These are phyloP conservation scores for Chrysomela aeneicollis DNA, from an alignment of 2,888 invertebrate genomes.

Conservation along the genomic window DNA sequence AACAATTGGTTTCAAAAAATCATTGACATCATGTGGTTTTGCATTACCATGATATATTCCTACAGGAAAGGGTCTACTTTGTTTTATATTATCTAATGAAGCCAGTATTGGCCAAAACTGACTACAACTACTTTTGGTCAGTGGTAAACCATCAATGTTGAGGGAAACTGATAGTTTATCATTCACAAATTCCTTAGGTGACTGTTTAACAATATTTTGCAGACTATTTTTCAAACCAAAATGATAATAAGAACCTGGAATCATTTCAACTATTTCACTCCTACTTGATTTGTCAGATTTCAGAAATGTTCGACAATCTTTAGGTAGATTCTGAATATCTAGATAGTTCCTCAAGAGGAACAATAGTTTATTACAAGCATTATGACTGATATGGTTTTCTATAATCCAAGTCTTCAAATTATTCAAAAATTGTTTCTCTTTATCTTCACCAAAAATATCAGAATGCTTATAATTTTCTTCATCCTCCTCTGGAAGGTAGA, in stretches of 20 bases:
- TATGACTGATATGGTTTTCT: neutral
- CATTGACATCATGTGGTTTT: slow-evolving; percentile 28
- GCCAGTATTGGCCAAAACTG: slow-evolving; percentile 46
- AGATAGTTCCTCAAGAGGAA: neutral
- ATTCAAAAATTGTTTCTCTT: neutral
- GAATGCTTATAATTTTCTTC: no score
- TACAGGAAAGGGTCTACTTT: slow-evolving; percentile 21
- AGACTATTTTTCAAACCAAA: slow-evolving; percentile 17
- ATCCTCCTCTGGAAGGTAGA: no score
- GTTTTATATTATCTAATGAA: slow-evolving; percentile 8
- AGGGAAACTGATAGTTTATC: slow-evolving; percentile 23
- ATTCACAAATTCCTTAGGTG: neutral
- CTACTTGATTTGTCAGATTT: slow-evolving; percentile 16
- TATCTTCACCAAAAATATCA: neutral
- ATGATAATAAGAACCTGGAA: slow-evolving; percentile 16
- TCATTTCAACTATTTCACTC: slow-evolving; percentile 1
- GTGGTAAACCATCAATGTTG: slow-evolving; percentile 44
- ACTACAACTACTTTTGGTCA: slow-evolving; percentile 38
- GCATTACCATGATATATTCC: slow-evolving; percentile 35
- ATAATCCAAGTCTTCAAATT: neutral
- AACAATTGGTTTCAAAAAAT: slow-evolving; percentile 29
- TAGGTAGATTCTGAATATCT: neutral
- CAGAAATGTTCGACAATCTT: slow-evolving; percentile 16
- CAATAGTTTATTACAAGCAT: neutral
- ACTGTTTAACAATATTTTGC: neutral